Conservation (phyloP, 2,797 vertebrate species). For the Pseudomugil tenellus region DNA sequence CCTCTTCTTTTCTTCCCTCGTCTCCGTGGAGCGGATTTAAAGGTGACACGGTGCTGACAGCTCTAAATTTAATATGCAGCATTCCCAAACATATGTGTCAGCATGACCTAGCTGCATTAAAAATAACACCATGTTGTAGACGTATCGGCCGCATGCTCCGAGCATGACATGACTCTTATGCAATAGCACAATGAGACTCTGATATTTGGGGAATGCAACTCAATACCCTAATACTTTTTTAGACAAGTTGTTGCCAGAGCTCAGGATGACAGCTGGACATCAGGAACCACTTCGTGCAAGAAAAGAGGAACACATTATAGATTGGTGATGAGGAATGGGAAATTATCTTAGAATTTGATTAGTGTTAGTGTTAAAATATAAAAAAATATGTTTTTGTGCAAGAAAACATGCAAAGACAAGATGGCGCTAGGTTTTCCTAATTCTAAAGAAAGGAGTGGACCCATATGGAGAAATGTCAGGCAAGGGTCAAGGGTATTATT, state of each 20-base stretch:
- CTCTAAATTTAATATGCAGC: conserved; percentile 62
- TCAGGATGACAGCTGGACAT: conserved; percentile 19
- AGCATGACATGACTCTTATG: conserved; percentile 68
- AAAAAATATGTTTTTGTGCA: too few species aligned
- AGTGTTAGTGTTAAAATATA: too few species aligned
- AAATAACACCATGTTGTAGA: conserved; percentile 68
- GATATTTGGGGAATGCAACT: conserved; percentile 67
- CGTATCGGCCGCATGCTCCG: conserved; percentile 44
- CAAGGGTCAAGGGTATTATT: too few species aligned
- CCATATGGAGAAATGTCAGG: not conserved
- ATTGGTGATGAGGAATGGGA: not conserved
- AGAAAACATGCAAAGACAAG: too few species aligned
- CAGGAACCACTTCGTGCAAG: not conserved
- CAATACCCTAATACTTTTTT: conserved; percentile 54
- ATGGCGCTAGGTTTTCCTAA: too few species aligned
- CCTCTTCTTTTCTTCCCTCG: conserved; percentile 25
- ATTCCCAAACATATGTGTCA: conserved; percentile 50
- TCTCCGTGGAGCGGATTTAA: conserved; percentile 1
- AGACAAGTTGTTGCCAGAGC: conserved; percentile 64
- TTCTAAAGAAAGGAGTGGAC: not conserved
- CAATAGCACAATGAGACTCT: conserved; percentile 52
- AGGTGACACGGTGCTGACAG: conserved; percentile 58
- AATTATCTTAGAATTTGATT: not conserved
- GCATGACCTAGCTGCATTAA: conserved; percentile 74
- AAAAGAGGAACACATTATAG: not conserved